Percentiles rank a stretch among this genome's conserved stretches.
Conservation (phyloP, 2,797 vertebrate genomes). For the Meriones psammophilus region DNA sequence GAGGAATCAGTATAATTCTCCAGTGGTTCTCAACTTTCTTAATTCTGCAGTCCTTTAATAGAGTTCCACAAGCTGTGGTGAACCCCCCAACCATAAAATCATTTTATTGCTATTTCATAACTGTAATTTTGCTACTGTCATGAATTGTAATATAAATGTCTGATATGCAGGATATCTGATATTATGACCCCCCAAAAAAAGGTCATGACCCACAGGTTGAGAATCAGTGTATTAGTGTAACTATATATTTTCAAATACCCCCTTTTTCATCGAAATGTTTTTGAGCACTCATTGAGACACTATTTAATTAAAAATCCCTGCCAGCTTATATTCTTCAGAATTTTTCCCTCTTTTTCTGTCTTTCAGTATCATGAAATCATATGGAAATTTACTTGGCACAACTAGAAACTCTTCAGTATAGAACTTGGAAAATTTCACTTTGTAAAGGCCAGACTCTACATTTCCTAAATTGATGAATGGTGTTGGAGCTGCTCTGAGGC, state of each 20-base stretch:
- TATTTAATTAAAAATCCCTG: slow-evolving; percentile 14
- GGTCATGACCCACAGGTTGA: neutral
- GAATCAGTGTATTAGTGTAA: neutral
- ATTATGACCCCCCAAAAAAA: neutral
- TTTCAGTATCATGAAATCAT: slow-evolving; percentile 45
- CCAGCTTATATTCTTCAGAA: slow-evolving; percentile 20
- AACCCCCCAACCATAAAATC: neutral
- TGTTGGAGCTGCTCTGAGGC: neutral
- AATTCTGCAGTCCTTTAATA: neutral
- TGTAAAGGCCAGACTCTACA: neutral
- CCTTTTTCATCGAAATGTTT: slow-evolving; percentile 32
- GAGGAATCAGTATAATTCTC: slow-evolving; percentile 61
- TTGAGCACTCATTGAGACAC: slow-evolving; percentile 24
- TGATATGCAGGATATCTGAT: neutral
- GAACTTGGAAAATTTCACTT: slow-evolving; percentile 5
- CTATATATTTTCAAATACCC: slow-evolving; percentile 55
- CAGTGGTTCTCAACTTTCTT: neutral
- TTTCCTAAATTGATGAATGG: slow-evolving; percentile 58
- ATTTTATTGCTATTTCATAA: neutral
- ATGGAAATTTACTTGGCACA: neutral
- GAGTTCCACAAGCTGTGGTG: no score
- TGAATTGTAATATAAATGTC: neutral
- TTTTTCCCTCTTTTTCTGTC: neutral
- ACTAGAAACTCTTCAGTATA: neutral
- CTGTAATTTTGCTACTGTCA: neutral